A percentile compares a stretch with the other conserved stretches of the same genome.
Evolutionary conservation across 2,888 invertebrate genomes (phyloP).

Genomic region (Miltochrista miniata): DNA sequence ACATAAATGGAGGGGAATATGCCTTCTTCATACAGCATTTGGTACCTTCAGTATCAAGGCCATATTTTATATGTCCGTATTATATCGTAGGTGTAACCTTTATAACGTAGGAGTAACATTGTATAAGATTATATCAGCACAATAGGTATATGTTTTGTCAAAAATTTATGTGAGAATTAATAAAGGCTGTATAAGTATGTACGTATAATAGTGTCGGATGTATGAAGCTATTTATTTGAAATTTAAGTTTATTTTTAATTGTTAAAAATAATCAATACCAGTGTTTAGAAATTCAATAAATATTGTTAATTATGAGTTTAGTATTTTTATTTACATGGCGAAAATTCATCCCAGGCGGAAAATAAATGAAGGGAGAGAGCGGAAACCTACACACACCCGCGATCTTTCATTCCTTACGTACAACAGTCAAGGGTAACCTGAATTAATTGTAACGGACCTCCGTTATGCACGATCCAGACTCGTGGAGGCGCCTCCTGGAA

Average conservation of each 20-base stretch:
- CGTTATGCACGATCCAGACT: too few relatives aligned
- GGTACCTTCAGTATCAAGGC: constrained; percentile 11
- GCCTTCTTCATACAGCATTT: constrained; percentile 15
- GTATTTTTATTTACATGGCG: not conserved
- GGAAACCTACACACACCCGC: too few relatives aligned
- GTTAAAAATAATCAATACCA: constrained; percentile 20
- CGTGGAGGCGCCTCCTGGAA: too few relatives aligned
- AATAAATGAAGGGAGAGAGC: too few relatives aligned
- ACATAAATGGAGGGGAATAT: constrained; percentile 21
- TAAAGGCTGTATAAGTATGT: constrained; percentile 44
- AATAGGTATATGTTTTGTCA: constrained; percentile 20
- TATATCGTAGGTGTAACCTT: constrained; percentile 1
- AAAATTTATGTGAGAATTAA: constrained; percentile 32
- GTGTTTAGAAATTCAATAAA: constrained; percentile 28
- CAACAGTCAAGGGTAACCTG: too few relatives aligned
- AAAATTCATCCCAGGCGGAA: too few relatives aligned
- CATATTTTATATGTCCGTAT: not conserved
- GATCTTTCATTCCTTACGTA: too few relatives aligned
- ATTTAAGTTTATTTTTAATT: constrained; percentile 41
- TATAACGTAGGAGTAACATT: constrained; percentile 6
- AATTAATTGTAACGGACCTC: too few relatives aligned
- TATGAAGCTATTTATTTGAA: constrained; percentile 59
- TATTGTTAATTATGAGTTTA: constrained; percentile 17
- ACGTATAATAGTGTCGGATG: constrained; percentile 42
- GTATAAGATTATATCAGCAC: constrained; percentile 22